phyloP scores from a whole-genome alignment of 1,140 invertebrate species.

The Heliconius hermathena region DNA sequence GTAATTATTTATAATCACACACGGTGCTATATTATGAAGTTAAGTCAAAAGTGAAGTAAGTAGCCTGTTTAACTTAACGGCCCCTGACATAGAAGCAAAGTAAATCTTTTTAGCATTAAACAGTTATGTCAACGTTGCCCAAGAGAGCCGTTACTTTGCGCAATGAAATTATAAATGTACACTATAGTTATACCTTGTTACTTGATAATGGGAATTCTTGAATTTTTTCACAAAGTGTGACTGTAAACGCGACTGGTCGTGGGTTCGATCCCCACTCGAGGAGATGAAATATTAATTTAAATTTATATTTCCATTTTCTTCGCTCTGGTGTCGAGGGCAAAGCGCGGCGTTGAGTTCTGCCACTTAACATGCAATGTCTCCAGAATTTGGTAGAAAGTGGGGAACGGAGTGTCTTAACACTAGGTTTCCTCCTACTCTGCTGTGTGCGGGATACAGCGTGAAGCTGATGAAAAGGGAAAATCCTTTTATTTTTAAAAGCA shows the following conservation, averaged over 20 bases:
- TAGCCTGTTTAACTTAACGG: conserved; percentile 8
- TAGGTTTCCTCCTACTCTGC: no score
- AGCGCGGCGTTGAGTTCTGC: no score
- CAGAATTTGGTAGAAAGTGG: no score
- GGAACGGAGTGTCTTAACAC: no score
- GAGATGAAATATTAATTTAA: no score
- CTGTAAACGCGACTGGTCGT: no score
- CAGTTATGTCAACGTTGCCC: conserved; percentile 39
- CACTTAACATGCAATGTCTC: no score
- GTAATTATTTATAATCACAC: not conserved
- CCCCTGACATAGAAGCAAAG: conserved; percentile 12
- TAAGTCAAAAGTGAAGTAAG: not conserved
- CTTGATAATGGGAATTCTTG: conserved; percentile 6
- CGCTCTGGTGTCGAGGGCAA: no score
- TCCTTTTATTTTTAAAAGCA: not conserved
- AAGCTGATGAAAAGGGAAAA: not conserved
- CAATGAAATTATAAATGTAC: conserved; percentile 29
- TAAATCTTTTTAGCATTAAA: conserved; percentile 39
- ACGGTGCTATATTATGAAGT: not conserved
- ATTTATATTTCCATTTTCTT: no score
- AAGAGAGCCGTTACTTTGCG: conserved; percentile 36
- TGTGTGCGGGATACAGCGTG: no score
- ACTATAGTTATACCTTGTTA: not conserved
- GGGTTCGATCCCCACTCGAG: no score
- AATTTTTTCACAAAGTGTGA: no score